A percentile compares a stretch with the other conserved stretches of the same genome.
Evolutionary conservation across 2,888 invertebrate genomes (phyloP).

Genomic region (Dasysyrphus tricinctus): DNA sequence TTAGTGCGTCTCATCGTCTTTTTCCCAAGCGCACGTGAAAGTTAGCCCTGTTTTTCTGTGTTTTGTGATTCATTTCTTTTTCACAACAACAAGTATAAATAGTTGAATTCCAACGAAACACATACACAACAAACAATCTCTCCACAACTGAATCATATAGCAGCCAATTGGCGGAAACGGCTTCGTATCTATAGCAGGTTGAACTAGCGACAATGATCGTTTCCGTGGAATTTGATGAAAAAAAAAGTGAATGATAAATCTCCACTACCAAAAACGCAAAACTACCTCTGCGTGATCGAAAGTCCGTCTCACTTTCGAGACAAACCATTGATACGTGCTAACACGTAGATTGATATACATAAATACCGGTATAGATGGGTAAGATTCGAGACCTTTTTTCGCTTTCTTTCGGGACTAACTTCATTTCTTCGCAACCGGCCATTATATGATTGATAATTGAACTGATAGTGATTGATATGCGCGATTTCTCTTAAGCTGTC

Average conservation of each 20-base stretch:
- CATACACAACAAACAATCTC: conserved; percentile 16
- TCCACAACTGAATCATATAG: not conserved
- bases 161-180: conserved; percentile 24
- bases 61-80: conserved; percentile 41
- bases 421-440: not conserved
- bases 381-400: conserved; percentile 50
- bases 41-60: conserved; percentile 61
- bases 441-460: conserved; percentile 25
- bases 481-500: conserved; percentile 50
- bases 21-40: conserved; percentile 60
- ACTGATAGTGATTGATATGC: conserved; percentile 41
- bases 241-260: conserved; percentile 39
- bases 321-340: conserved; percentile 40
- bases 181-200: conserved; percentile 28
- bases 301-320: conserved; percentile 62
- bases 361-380: conserved; percentile 13
- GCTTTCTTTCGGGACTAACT: conserved; percentile 60
- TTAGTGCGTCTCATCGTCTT: not conserved
- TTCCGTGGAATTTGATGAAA: conserved; percentile 32
- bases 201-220: conserved; percentile 18
- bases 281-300: conserved; percentile 67
- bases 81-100: conserved; percentile 47
- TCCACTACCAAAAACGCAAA: conserved; percentile 46
- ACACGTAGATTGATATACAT: conserved; percentile 16
- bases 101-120: conserved; percentile 58